Conservation (phyloP, 2,888 invertebrate species). For the Drosophila basisetae region DNA sequence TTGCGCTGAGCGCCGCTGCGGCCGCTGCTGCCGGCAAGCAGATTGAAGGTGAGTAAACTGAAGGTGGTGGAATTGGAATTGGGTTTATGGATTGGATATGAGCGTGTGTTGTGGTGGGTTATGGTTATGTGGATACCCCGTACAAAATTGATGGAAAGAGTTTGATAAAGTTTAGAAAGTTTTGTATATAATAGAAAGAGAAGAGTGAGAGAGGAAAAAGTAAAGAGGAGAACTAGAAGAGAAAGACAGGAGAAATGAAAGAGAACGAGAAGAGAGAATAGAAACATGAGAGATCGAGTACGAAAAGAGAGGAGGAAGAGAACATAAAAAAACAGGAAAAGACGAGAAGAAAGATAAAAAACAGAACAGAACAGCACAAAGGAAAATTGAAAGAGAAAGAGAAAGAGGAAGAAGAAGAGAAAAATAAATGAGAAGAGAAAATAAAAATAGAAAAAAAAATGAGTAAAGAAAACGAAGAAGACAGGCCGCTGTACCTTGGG, state of each 20-base stretch:
- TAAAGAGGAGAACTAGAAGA: background rate
- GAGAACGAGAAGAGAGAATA: background rate
- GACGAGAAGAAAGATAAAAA: background rate
- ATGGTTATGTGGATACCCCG: background rate
- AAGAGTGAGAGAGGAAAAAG: background rate
- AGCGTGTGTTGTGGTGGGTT: slow-evolving; percentile 1
- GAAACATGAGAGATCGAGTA: rapidly evolving
- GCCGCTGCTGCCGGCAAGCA: slow-evolving; percentile 95
- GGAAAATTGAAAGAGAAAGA: background rate
- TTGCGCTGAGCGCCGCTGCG: slow-evolving; percentile 90
- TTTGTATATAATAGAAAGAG: background rate
- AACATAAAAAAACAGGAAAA: too few species aligned
- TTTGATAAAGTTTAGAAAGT: background rate
- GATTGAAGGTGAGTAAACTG: slow-evolving; percentile 91
- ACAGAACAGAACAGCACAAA: too few species aligned
- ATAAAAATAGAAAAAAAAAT: background rate
- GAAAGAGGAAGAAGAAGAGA: background rate
- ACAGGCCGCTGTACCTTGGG: too few species aligned
- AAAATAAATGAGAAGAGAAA: too few species aligned
- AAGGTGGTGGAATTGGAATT: background rate
- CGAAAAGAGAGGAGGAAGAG: background rate
- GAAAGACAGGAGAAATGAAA: background rate
- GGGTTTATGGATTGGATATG: slow-evolving; percentile 4
- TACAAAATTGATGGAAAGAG: background rate
- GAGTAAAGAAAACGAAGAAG: too few species aligned